These are phyloP conservation scores for Caenorhabditis sp. DNA, from an alignment of 2,888 invertebrate genomes.

Conservation along the genomic window DNA sequence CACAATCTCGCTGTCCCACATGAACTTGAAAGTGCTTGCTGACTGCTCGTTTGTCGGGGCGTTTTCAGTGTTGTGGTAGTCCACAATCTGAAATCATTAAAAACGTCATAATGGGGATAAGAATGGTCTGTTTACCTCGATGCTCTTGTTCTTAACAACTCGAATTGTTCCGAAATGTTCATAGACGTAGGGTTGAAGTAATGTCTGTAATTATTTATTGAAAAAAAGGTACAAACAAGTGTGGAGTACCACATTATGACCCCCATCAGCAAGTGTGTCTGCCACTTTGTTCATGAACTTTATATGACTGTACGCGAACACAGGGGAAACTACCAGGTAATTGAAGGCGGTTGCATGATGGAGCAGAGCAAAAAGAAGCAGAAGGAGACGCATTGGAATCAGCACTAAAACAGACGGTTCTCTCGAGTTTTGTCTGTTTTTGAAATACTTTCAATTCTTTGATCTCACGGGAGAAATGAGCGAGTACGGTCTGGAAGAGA, in stretches of 20 bases:
- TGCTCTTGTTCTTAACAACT: conserved; percentile 22
- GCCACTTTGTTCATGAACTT: conserved; percentile 42
- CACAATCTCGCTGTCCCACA: conserved; percentile 32
- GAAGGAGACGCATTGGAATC: conserved; percentile 8
- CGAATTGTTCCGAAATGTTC: conserved; percentile 34
- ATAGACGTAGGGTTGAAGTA: conserved; percentile 25
- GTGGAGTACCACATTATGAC: conserved; percentile 28
- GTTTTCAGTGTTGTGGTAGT: conserved; percentile 24
- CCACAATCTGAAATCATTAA: conserved; percentile 16
- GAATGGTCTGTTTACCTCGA: conserved; percentile 22
- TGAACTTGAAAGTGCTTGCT: conserved; percentile 20
- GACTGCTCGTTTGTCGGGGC: conserved; percentile 24
- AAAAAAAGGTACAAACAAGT: no score
- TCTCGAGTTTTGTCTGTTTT: not conserved
- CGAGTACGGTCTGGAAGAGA: no score
- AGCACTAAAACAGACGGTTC: no score
- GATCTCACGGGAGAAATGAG: no score
- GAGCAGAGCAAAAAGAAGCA: conserved; percentile 25
- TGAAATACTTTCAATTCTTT: conserved; percentile 7
- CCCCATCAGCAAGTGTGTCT: conserved; percentile 23
- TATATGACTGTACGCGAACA: conserved; percentile 40
- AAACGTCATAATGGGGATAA: no score
- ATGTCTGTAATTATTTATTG: conserved; percentile 23
- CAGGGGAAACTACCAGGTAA: conserved; percentile 26
- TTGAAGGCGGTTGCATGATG: conserved; percentile 13